Evolutionary conservation across 2,888 invertebrate genomes (phyloP).

Genomic region (Yponomeuta plumbellus): DNA sequence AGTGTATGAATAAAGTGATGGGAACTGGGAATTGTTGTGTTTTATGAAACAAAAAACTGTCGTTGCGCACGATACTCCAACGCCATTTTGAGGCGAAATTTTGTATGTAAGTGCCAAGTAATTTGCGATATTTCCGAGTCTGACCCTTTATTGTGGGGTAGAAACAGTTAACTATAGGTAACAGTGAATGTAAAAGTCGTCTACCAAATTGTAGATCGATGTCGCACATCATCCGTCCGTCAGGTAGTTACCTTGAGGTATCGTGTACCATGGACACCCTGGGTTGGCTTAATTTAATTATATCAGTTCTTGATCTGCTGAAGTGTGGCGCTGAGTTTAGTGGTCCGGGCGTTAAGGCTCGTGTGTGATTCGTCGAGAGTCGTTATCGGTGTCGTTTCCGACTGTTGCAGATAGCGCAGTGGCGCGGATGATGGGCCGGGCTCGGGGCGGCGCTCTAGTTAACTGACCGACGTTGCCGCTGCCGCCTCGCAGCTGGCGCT

Average conservation of each 20-base stretch:
- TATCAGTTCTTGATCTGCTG: constrained; percentile 32
- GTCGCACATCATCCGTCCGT: constrained; percentile 23
- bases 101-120: constrained; percentile 78
- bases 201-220: constrained; percentile 31
- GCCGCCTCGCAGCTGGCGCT: constrained; percentile 72
- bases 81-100: constrained; percentile 79
- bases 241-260: background rate
- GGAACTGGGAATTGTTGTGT: constrained; percentile 19
- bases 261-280: constrained; percentile 27
- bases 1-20: constrained; percentile 57
- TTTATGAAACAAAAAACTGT: constrained; percentile 73
- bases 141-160: constrained; percentile 40
- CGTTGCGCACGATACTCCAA: constrained; percentile 76
- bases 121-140: constrained; percentile 70
- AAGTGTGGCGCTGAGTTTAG: constrained; percentile 8
- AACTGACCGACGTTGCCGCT: constrained; percentile 72
- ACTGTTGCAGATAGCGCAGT: constrained; percentile 70
- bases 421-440: constrained; percentile 67
- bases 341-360: background rate
- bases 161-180: constrained; percentile 38
- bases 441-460: constrained; percentile 59
- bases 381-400: constrained; percentile 70
- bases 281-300: constrained; percentile 64
- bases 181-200: constrained; percentile 41
- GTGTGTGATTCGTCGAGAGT: constrained; percentile 8